Evolutionary conservation across 1,140 invertebrate species (phyloP).

Genomic region (Camponotus pennsylvanicus): DNA sequence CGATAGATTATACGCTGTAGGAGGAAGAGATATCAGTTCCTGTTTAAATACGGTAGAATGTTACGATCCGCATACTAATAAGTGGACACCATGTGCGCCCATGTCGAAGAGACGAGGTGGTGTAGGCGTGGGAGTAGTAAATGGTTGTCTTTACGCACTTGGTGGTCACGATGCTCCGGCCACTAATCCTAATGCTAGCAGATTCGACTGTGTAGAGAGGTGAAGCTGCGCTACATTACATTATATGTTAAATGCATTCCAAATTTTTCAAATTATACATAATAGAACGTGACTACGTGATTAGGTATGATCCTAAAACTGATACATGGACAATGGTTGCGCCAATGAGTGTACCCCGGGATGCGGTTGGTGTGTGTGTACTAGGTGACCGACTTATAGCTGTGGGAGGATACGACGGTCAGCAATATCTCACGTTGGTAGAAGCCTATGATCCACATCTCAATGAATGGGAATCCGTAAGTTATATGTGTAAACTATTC

Average conservation of each 20-base stretch:
- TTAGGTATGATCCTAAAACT: slow-evolving; percentile 91
- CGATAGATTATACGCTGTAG: slow-evolving; percentile 94
- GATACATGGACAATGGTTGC: slow-evolving; percentile 97
- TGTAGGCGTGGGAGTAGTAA: slow-evolving; percentile 94
- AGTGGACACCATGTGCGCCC: slow-evolving; percentile 95
- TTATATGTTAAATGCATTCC: not conserved
- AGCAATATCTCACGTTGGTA: slow-evolving; percentile 95
- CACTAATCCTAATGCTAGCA: slow-evolving; percentile 93
- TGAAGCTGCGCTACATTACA: slow-evolving; percentile 85
- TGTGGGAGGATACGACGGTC: slow-evolving; percentile 98
- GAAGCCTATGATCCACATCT: slow-evolving; percentile 97
- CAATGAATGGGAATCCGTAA: slow-evolving; percentile 94
- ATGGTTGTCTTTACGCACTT: slow-evolving; percentile 94
- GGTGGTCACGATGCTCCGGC: slow-evolving; percentile 96
- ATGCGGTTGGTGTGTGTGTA: slow-evolving; percentile 96
- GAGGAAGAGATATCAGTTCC: slow-evolving; percentile 96
- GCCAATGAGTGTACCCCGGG: slow-evolving; percentile 93
- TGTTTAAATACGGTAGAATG: slow-evolving; percentile 97
- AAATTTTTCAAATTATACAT: not conserved
- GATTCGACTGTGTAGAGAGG: slow-evolving; percentile 97
- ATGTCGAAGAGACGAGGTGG: slow-evolving; percentile 96
- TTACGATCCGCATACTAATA: slow-evolving; percentile 96
- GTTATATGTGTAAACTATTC: slow-evolving; percentile 46
- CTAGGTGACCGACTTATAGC: slow-evolving; percentile 96
- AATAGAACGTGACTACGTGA: not conserved